Conservation (phyloP, 2,113 vertebrate species). For the Sinosuthora webbiana region DNA sequence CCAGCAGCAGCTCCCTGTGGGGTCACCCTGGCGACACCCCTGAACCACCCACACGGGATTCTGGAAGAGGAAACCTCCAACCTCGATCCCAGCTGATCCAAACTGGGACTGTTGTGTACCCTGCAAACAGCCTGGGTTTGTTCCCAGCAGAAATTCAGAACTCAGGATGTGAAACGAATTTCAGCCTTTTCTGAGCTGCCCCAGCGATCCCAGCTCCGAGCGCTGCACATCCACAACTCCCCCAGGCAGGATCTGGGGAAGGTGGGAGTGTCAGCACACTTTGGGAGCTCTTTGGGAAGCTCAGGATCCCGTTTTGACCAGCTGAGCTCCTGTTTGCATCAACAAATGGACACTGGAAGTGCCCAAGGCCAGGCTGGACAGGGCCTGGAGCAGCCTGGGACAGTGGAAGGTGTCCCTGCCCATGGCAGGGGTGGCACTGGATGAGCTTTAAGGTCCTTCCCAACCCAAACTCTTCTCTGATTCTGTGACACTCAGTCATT, state of each 20-base stretch:
- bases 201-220: background rate
- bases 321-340: background rate
- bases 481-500: background rate
- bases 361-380: fast-evolving
- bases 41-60: background rate
- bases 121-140: background rate
- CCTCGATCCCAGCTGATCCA: background rate
- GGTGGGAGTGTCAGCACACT: background rate
- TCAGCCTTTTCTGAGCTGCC: background rate
- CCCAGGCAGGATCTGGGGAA: fast-evolving
- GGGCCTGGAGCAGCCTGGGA: background rate
- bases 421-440: background rate
- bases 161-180: fast-evolving
- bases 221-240: fast-evolving
- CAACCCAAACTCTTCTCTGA: background rate
- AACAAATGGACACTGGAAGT: background rate
- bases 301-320: background rate
- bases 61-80: background rate
- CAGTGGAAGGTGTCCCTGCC: background rate
- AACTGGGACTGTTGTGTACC: background rate
- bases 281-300: background rate
- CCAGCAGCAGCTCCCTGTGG: background rate
- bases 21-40: background rate
- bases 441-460: background rate
- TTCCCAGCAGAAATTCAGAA: background rate